These are phyloP conservation scores for Alviniconcha strummeri DNA, from an alignment of 2,888 invertebrate genomes.

Conservation along the genomic window DNA sequence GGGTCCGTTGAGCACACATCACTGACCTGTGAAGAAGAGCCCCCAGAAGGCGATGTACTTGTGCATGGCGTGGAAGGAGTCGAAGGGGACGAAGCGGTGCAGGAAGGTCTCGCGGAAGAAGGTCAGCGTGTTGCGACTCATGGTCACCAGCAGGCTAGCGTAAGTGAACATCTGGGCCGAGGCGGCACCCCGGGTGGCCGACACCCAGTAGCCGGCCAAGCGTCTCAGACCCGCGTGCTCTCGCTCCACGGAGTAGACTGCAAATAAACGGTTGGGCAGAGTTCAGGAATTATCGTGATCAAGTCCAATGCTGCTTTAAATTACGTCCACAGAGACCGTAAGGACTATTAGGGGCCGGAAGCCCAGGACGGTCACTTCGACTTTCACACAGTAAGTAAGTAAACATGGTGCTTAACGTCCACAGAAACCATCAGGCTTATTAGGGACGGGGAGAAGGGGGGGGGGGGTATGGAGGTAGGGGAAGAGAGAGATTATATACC, in stretches of 20 bases:
- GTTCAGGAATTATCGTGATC: background rate
- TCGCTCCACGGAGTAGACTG: slow-evolving; percentile 77
- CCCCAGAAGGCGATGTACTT: slow-evolving; percentile 78
- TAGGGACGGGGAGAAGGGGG: too few relatives aligned
- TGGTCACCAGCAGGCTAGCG: slow-evolving; percentile 77
- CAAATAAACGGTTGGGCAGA: background rate
- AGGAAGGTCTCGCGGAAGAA: slow-evolving; percentile 76
- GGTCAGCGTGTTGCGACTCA: slow-evolving; percentile 79
- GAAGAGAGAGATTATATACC: too few relatives aligned
- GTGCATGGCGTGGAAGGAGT: slow-evolving; percentile 78
- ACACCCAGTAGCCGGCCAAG: slow-evolving; percentile 78
- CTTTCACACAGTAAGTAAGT: too few relatives aligned
- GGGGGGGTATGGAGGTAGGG: too few relatives aligned
- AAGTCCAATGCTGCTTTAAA: too few relatives aligned
- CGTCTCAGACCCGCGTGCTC: slow-evolving; percentile 78
- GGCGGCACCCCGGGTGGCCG: slow-evolving; percentile 79
- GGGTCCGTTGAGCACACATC: too few relatives aligned
- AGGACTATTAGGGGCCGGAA: too few relatives aligned
- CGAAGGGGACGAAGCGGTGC: slow-evolving; percentile 78
- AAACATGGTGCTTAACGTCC: too few relatives aligned
- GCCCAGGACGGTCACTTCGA: too few relatives aligned
- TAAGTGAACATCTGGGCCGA: slow-evolving; percentile 80
- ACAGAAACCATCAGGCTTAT: too few relatives aligned
- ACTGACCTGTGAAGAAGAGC: slow-evolving; percentile 76
- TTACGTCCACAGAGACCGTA: too few relatives aligned